Percentiles rank a stretch among this genome's conserved stretches.
Evolutionary conservation across 1,140 invertebrate genomes (phyloP).

Genomic region (Trichonephila clavipes): DNA sequence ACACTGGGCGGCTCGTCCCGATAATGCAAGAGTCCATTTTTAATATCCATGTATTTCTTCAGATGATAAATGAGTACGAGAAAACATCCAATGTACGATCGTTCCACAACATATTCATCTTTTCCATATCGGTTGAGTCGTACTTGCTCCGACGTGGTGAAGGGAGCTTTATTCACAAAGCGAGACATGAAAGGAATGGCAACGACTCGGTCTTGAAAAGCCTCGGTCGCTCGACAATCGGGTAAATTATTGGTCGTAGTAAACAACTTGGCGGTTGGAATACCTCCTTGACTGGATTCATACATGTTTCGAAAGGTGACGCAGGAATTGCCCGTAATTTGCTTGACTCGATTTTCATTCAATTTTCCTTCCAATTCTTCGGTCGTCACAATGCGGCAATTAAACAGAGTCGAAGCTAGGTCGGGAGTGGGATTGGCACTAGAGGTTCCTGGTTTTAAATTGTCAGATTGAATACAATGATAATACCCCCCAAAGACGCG

Average conservation of each 20-base stretch:
- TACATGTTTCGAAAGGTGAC: conserved; percentile 50
- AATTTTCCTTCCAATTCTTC: conserved; percentile 41
- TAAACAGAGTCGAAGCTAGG: conserved; percentile 40
- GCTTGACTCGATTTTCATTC: conserved; percentile 50
- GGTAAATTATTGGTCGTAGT: conserved; percentile 44
- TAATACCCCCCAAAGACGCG: conserved; percentile 24
- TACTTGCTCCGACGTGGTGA: neutral
- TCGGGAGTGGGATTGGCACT: neutral
- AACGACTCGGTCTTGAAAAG: conserved; percentile 47
- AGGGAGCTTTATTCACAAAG: neutral
- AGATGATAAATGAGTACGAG: conserved; percentile 33
- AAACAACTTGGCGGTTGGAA: conserved; percentile 56
- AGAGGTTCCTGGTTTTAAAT: neutral
- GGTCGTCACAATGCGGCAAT: conserved; percentile 1
- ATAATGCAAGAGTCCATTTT: conserved; percentile 31
- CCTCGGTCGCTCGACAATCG: neutral
- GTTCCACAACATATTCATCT: conserved; percentile 17
- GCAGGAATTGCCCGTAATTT: conserved; percentile 49
- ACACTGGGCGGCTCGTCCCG: neutral
- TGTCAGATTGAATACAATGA: conserved; percentile 26
- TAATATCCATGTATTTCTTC: neutral
- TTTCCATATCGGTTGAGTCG: neutral
- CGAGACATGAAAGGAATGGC: conserved; percentile 37
- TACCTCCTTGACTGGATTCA: neutral
- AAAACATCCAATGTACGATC: conserved; percentile 32